These are phyloP conservation scores for Lochmaea crataegi DNA, from an alignment of 2,888 invertebrate species.

Conservation along the genomic window DNA sequence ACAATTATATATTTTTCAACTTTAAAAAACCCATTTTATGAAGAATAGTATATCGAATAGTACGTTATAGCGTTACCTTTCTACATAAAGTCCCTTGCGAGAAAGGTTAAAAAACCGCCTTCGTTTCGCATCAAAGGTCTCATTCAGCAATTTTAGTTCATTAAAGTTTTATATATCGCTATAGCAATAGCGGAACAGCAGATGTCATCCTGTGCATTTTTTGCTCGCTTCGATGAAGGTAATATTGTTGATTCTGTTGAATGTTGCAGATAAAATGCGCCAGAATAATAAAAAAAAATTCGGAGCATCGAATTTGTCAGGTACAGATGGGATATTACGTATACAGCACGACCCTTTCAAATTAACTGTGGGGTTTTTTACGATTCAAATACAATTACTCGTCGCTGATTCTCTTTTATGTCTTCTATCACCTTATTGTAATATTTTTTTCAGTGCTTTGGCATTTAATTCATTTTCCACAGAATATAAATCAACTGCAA, in stretches of 20 bases:
- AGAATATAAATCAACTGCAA: no score
- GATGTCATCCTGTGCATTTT: slow-evolving; percentile 23
- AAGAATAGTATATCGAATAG: no score
- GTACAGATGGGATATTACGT: background rate
- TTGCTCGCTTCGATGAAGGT: slow-evolving; percentile 1
- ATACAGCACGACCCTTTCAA: background rate
- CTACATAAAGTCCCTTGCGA: background rate
- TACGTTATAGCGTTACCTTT: background rate
- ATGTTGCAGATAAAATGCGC: slow-evolving; percentile 11
- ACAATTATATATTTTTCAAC: no score
- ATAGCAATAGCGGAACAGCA: slow-evolving; percentile 24
- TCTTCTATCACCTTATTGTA: no score
- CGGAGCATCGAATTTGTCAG: background rate
- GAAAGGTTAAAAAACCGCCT: background rate
- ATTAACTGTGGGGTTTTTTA: background rate
- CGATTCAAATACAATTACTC: no score
- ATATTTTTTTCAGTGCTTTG: no score
- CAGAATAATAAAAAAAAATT: background rate
- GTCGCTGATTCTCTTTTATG: no score
- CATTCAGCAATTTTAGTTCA: slow-evolving; percentile 17
- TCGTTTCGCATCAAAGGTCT: slow-evolving; percentile 8
- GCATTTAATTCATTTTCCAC: no score
- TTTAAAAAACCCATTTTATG: no score
- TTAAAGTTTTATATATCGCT: slow-evolving; percentile 23
- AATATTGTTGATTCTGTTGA: background rate